Conservation (phyloP, 2,888 invertebrate genomes). For the Idaea biselata region DNA sequence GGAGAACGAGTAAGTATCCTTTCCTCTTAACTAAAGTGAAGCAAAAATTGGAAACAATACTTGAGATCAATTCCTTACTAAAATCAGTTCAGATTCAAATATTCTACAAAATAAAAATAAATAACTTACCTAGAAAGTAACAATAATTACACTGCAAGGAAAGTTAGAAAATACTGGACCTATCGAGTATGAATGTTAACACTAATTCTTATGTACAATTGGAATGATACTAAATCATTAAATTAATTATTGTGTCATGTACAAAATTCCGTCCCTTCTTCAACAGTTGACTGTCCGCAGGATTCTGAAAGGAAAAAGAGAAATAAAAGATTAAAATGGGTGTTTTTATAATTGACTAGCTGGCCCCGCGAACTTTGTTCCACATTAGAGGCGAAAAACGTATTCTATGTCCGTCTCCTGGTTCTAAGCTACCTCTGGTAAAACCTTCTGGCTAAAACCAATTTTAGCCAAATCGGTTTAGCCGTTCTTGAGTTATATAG, state of each 20-base stretch:
- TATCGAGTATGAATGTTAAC: neutral
- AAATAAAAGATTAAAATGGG: conserved; percentile 10
- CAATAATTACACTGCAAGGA: neutral
- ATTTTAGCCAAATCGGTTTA: too few species aligned
- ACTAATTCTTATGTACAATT: conserved; percentile 4
- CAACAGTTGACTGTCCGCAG: conserved; percentile 68
- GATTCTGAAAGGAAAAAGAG: conserved; percentile 55
- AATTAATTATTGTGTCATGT: conserved; percentile 10
- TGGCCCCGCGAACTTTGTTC: too few species aligned
- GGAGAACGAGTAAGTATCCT: too few species aligned
- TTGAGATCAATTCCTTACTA: neutral
- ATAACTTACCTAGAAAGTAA: neutral
- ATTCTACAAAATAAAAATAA: neutral
- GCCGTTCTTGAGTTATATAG: too few species aligned
- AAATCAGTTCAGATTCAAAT: neutral
- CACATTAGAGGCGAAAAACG: too few species aligned
- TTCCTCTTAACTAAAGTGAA: neutral
- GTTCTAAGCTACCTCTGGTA: too few species aligned
- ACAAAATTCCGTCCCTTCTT: conserved; percentile 22
- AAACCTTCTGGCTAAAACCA: too few species aligned
- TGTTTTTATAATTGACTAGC: too few species aligned
- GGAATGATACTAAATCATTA: conserved; percentile 18
- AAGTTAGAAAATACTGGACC: neutral
- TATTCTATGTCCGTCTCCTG: too few species aligned
- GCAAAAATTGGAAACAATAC: neutral